phyloP scores from a whole-genome alignment of 1,140 invertebrate genomes.

The Dermatophagoides farinae region DNA sequence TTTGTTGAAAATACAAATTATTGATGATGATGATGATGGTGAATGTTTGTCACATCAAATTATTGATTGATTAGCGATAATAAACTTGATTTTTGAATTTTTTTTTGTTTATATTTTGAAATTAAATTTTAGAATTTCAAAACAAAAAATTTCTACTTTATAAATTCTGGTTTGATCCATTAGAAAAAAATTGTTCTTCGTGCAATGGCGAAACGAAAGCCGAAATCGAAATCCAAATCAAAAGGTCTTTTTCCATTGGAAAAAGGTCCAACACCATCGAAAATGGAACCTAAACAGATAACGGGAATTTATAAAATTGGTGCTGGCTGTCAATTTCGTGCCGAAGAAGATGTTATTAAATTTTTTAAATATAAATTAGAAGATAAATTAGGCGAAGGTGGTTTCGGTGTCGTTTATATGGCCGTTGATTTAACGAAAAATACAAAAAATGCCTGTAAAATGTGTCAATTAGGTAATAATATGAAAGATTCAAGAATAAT shows the following conservation, averaged over 20 bases:
- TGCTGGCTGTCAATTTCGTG: background rate
- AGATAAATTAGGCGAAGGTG: background rate
- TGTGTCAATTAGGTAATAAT: background rate
- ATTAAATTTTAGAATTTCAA: too few species aligned
- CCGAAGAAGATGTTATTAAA: background rate
- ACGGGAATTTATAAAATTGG: background rate
- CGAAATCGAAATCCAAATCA: background rate
- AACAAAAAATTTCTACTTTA: too few species aligned
- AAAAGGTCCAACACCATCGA: background rate
- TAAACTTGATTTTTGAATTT: too few species aligned
- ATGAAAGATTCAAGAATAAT: background rate
- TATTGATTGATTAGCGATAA: too few species aligned
- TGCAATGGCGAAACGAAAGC: background rate
- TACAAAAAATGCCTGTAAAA: background rate
- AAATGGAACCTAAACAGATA: background rate
- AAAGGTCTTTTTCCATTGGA: background rate
- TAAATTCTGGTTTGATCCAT: too few species aligned
- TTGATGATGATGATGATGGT: too few species aligned
- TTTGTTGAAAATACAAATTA: too few species aligned
- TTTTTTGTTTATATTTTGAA: too few species aligned
- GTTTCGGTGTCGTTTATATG: background rate
- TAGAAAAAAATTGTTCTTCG: too few species aligned
- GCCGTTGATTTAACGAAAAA: background rate
- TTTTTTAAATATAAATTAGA: background rate
- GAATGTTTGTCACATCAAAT: too few species aligned